Conservation (phyloP, 2,797 vertebrate species). For the Arnoldichthys spilopterus region DNA sequence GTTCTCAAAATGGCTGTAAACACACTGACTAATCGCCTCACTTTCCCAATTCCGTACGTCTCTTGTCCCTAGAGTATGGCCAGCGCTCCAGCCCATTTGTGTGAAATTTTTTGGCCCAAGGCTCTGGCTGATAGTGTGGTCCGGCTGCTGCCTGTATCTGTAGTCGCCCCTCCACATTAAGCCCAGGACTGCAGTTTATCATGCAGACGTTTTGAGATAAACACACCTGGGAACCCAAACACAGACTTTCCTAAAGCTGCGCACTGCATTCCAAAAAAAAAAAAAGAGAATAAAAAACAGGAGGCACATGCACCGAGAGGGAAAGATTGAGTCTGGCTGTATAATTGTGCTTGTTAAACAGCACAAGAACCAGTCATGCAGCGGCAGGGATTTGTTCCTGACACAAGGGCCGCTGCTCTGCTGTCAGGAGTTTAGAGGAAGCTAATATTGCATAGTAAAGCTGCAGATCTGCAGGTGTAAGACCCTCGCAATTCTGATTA, state of each 20-base stretch:
- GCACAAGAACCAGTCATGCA: background rate
- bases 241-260: background rate
- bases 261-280: background rate
- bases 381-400: slow-evolving; percentile 44
- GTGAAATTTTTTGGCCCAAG: background rate
- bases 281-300: background rate
- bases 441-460: slow-evolving; percentile 50
- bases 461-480: slow-evolving; percentile 44
- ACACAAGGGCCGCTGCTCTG: slow-evolving; percentile 29
- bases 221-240: background rate
- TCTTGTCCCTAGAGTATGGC: background rate
- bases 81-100: background rate
- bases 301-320: background rate
- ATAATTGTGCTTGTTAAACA: slow-evolving; percentile 9
- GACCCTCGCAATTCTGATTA: slow-evolving; percentile 47
- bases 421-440: slow-evolving; percentile 50
- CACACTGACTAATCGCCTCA: background rate
- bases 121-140: background rate
- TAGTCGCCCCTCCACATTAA: background rate
- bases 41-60: background rate
- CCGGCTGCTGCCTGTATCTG: background rate
- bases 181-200: background rate
- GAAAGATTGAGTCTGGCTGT: background rate
- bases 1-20: background rate
- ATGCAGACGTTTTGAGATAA: background rate